Percentiles rank a stretch among this genome's conserved stretches.
Evolutionary conservation across 64 coral and sea anemone genomes (phyloP).

Genomic region (Pocillopora damicornis): DNA sequence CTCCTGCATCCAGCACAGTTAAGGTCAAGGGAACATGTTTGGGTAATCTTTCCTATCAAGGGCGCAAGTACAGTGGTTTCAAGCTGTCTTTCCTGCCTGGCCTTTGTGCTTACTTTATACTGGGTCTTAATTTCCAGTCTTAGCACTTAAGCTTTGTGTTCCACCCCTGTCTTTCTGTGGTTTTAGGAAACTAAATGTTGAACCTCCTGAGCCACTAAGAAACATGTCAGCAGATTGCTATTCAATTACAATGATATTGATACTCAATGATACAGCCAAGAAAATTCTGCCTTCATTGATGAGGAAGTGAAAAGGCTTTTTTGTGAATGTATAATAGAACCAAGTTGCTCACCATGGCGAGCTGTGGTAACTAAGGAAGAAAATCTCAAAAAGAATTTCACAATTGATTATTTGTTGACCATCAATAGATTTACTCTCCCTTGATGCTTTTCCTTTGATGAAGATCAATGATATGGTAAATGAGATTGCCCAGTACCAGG

Average conservation of each 20-base stretch:
- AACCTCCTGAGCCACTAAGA: too few relatives aligned
- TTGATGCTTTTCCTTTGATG: constrained; percentile 34
- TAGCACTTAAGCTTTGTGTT: constrained; percentile 24
- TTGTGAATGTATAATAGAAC: constrained; percentile 46
- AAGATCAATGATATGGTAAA: constrained; percentile 25
- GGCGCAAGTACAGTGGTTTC: constrained; percentile 11
- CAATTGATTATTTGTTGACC: constrained; percentile 30
- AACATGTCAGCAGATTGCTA: too few relatives aligned
- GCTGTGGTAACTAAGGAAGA: too few relatives aligned
- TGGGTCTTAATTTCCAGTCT: constrained; percentile 38
- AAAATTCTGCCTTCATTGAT: constrained; percentile 22
- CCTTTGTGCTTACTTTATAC: background rate
- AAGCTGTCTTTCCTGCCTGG: constrained; percentile 14
- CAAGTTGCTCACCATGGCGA: background rate
- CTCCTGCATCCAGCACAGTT: background rate
- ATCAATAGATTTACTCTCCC: constrained; percentile 18
- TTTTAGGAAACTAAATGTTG: background rate
- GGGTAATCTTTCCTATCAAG: constrained; percentile 38
- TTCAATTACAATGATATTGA: too few relatives aligned
- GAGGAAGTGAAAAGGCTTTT: constrained; percentile 41
- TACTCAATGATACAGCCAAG: too few relatives aligned
- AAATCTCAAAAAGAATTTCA: constrained; percentile 8
- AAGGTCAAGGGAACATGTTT: background rate
- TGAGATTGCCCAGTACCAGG: constrained; percentile 17
- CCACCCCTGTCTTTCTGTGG: constrained; percentile 26